Evolutionary conservation across 2,888 invertebrate species (phyloP), one percentile per base, ranked within the genome.

Genomic region (Heterodera filipjevi): DNA sequence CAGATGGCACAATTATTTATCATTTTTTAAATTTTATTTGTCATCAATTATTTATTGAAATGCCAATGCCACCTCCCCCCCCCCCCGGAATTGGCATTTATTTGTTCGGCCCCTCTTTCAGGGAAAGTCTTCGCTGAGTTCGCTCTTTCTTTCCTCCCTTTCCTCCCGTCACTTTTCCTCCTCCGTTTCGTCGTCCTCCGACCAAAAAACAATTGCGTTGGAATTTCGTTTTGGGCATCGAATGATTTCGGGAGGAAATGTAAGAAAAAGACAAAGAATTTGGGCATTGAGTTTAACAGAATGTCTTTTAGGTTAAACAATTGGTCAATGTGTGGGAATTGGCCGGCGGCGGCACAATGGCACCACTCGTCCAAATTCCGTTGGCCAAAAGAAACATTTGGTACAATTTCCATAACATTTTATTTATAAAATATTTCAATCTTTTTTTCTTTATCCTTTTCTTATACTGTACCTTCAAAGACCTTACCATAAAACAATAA

Each of bases 281-380:
- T 19, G 35, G n/a, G 16, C 22, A 35, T 35, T 16, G 5, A 32
- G 14, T 6, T 30, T 71, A 8, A 19, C 35, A 22, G 32, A 27
- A n/a, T n/a, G n/a, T 14, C 14, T 22, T 59, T 83, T 81, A 93
- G 93, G 90, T 91, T 19, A 93, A 92, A 89, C 92, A 93, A 87
- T 91, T 93, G 70, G 93, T 94, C 79, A 94, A 95, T 88, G 92
- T 95, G 59, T 96, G 95, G 95, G 96, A 96, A 90, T 90, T 93
- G 22, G 93, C 93, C 64, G 92, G 93, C 64, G 92, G 93, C 78
- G 90, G 92, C 5, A 90, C 92, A 84, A 89, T 92, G 81, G 89
- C 90, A 10, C 90, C 91, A 82, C 88, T 92, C 27, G 88, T 92
- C 81, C 90, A 91, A 79, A 90, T 92, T 59, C 91, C 91, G 33